phyloP scores from a whole-genome alignment of 2,113 vertebrate species.

The Sardina pilchardus region DNA sequence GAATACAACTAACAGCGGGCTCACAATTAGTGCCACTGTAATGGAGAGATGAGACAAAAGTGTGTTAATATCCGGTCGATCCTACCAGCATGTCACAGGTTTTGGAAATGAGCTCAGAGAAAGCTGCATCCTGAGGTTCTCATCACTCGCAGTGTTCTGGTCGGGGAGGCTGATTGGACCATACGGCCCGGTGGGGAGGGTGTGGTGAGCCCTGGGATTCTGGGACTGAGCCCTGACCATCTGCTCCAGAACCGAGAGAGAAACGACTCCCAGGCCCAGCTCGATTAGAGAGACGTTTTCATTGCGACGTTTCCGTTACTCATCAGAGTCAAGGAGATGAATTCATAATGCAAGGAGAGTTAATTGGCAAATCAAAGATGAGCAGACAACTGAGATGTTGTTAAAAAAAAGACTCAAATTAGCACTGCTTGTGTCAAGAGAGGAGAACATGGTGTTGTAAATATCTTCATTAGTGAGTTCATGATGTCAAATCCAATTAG shows the following conservation, averaged over 20 bases:
- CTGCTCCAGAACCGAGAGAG: not conserved
- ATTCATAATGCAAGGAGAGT: not conserved
- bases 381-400: not conserved
- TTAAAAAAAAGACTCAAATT: not conserved
- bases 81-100: not conserved
- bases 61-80: not conserved
- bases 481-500: not conserved
- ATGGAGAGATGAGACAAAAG: constrained; percentile 8
- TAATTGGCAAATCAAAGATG: not conserved
- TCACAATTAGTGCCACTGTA: constrained; percentile 16
- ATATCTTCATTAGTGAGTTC: not conserved
- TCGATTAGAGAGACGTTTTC: not conserved
- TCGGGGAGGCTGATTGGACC: not conserved
- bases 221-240: not conserved
- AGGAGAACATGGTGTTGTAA: not conserved
- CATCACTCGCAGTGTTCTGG: not conserved
- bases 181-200: not conserved
- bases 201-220: not conserved
- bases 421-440: not conserved
- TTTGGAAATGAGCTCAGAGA: not conserved
- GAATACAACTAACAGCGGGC: constrained; percentile 15
- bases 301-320: not conserved
- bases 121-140: not conserved
- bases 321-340: not conserved
- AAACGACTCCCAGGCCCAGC: not conserved